These are phyloP conservation scores for Synergus itoensis DNA, from an alignment of 2,888 invertebrate species.

Conservation along the genomic window DNA sequence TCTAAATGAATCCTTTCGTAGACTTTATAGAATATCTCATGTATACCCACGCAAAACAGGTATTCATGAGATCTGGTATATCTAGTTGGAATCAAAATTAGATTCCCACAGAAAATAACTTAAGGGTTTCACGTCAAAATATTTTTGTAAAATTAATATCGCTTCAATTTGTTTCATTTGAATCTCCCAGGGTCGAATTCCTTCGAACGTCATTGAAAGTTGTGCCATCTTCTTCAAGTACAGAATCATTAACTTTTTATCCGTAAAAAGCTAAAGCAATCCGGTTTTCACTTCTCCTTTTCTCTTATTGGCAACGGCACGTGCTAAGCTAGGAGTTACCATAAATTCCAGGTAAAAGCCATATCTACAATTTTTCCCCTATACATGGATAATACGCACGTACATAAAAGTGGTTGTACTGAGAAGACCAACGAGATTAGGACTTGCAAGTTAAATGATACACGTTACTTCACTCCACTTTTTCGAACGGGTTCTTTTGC, in stretches of 20 bases:
- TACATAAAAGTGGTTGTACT: background rate
- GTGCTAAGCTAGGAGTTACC: slow-evolving; percentile 36
- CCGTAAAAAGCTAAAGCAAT: slow-evolving; percentile 33
- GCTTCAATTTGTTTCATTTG: background rate
- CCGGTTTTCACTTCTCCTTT: slow-evolving; percentile 34
- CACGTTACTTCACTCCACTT: slow-evolving; percentile 35
- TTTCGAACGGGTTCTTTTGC: background rate
- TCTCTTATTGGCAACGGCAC: slow-evolving; percentile 19
- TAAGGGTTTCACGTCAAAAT: background rate
- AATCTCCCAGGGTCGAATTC: slow-evolving; percentile 6
- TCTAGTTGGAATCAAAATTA: background rate
- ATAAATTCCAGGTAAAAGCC: slow-evolving; percentile 28
- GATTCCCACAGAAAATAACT: background rate
- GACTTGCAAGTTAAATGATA: slow-evolving; percentile 38
- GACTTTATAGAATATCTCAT: background rate
- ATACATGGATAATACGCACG: slow-evolving; percentile 19
- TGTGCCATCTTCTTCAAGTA: background rate
- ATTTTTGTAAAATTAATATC: background rate
- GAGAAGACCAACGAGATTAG: slow-evolving; percentile 24
- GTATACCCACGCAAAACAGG: slow-evolving; percentile 33
- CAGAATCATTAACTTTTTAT: slow-evolving; percentile 5
- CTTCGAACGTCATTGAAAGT: background rate
- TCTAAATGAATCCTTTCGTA: background rate
- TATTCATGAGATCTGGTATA: background rate
- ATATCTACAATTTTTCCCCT: background rate